Evolutionary conservation across 1,140 invertebrate species (phyloP).

Genomic region (Drosophila varians): DNA sequence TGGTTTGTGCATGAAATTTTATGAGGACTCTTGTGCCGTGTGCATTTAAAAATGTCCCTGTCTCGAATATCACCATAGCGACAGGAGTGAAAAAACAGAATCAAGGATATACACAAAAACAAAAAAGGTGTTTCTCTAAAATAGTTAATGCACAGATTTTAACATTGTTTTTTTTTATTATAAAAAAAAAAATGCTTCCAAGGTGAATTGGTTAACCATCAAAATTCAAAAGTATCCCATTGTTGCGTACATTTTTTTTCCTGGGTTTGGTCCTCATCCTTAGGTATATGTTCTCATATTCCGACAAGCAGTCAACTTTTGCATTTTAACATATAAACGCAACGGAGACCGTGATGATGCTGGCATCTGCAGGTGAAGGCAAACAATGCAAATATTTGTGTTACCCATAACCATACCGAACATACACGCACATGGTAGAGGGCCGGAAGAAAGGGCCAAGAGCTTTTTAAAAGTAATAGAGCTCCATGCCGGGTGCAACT

Average conservation of each 20-base stretch:
- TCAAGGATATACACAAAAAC: neutral
- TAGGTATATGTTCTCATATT: neutral
- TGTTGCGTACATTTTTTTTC: neutral
- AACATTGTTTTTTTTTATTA: neutral
- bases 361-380: conserved; percentile 56
- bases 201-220: neutral
- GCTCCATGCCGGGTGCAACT: conserved; percentile 8
- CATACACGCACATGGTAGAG: neutral
- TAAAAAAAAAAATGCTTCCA: neutral
- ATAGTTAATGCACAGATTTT: too few relatives aligned
- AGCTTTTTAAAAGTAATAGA: conserved; percentile 31
- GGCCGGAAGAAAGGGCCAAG: conserved; percentile 4
- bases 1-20: conserved; percentile 69
- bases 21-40: conserved; percentile 44
- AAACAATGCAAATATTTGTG: conserved; percentile 43
- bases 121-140: too few relatives aligned
- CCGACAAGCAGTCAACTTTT: conserved; percentile 20
- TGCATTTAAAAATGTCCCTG: conserved; percentile 5
- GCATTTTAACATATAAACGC: conserved; percentile 29
- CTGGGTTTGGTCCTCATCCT: neutral
- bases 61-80: conserved; percentile 46
- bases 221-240: neutral
- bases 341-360: conserved; percentile 3
- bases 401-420: conserved; percentile 35
- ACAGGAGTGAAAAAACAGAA: conserved; percentile 19